Percentiles rank a stretch among this genome's conserved stretches.
Evolutionary conservation across 2,113 vertebrate species (phyloP).

Genomic region (Ciconia maguari): DNA sequence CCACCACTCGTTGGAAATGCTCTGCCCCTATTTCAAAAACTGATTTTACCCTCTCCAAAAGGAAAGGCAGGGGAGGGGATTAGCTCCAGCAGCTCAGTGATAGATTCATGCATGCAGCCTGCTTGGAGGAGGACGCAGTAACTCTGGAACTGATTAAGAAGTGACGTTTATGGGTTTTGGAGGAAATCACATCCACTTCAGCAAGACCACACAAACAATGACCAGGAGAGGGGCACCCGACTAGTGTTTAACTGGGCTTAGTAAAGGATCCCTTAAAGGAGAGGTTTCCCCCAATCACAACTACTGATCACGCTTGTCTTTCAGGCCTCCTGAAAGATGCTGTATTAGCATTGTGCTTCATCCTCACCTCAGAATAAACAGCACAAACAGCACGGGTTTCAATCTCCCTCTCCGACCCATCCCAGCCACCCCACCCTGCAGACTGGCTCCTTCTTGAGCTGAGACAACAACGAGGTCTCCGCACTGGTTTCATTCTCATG

Average conservation of each 20-base stretch:
- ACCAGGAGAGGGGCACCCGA: not conserved
- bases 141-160: not conserved
- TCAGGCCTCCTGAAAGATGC: not conserved
- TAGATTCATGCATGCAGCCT: not conserved
- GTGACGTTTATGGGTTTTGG: not conserved
- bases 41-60: not conserved
- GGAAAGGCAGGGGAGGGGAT: not conserved
- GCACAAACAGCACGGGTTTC: not conserved
- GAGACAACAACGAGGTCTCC: not conserved
- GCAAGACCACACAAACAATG: not conserved
- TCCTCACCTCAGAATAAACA: not conserved
- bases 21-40: not conserved
- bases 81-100: not conserved
- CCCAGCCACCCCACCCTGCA: not conserved
- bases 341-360: fast-evolving
- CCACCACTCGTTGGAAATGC: not conserved
- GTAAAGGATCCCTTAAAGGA: not conserved
- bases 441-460: not conserved
- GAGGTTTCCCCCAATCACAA: not conserved
- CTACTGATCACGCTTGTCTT: not conserved
- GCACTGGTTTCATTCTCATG: not conserved
- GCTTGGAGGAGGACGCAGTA: not conserved
- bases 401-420: not conserved
- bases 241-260: not conserved
- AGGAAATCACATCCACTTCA: not conserved